A percentile compares a stretch with the other conserved stretches of the same genome.
Evolutionary conservation across 2,888 invertebrate genomes (phyloP).

Genomic region (Chesias legatella): DNA sequence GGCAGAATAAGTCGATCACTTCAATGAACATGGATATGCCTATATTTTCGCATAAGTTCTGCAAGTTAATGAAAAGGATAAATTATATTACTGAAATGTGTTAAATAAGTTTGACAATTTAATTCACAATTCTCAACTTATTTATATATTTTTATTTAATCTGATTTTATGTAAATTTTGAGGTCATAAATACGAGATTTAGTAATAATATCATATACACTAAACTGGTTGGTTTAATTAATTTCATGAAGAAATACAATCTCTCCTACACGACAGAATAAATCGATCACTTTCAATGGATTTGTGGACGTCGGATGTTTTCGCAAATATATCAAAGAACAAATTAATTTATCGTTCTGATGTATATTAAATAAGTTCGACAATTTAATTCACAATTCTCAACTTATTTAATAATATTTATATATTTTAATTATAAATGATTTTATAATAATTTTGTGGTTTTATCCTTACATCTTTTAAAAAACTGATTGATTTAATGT

Average conservation of each 20-base stretch:
- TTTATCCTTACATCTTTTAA: no score
- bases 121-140: not conserved
- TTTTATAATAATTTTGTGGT: conserved; percentile 1
- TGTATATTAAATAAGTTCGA: conserved; percentile 27
- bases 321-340: not conserved
- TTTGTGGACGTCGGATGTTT: conserved; percentile 11
- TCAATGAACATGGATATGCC: conserved; percentile 6
- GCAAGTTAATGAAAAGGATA: not conserved
- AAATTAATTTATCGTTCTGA: not conserved
- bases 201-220: no score
- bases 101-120: conserved; percentile 36
- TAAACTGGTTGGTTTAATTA: no score
- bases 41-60: conserved; percentile 10
- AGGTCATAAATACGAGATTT: no score
- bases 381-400: conserved; percentile 29
- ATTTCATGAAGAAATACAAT: no score
- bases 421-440: not conserved
- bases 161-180: conserved; percentile 1
- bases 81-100: not conserved
- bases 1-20: not conserved
- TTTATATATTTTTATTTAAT: not conserved
- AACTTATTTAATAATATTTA: no score
- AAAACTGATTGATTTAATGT: no score
- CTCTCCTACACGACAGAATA: not conserved
- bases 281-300: not conserved